phyloP scores from a whole-genome alignment of 2,113 vertebrate genomes.

The Tautogolabrus adspersus region DNA sequence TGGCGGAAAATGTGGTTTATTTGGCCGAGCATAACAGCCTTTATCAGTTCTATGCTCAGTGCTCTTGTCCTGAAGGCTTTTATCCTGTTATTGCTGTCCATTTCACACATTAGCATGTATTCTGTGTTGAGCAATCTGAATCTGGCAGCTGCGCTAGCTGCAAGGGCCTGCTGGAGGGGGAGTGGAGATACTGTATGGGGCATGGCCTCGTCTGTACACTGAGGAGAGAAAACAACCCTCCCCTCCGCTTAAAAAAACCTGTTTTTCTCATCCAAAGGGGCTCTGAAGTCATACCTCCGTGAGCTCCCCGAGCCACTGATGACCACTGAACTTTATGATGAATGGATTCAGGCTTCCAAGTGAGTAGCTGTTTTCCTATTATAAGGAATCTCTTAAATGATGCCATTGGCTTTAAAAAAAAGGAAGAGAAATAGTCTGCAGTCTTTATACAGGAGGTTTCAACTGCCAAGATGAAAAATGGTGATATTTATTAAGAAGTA shows the following conservation, averaged over 20 bases:
- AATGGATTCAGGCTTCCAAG: constrained; percentile 99
- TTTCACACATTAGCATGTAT: constrained; percentile 52
- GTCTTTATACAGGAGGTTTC: neutral
- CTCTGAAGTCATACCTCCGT: constrained; percentile 97
- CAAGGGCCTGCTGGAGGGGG: constrained; percentile 49
- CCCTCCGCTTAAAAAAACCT: constrained; percentile 19
- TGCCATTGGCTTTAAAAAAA: constrained; percentile 9
- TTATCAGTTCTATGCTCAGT: constrained; percentile 12
- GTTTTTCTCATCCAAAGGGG: constrained; percentile 83
- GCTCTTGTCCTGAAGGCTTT: constrained; percentile 17
- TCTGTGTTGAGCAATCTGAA: constrained; percentile 53
- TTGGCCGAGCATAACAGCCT: neutral
- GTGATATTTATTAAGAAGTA: constrained; percentile 38
- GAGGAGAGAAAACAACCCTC: constrained; percentile 31
- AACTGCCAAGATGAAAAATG: constrained; percentile 46
- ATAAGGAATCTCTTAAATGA: constrained; percentile 34
- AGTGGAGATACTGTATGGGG: constrained; percentile 33
- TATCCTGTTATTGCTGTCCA: constrained; percentile 28
- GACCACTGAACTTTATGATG: constrained; percentile 97
- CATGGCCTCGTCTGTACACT: constrained; percentile 20
- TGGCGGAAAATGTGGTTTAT: constrained; percentile 4
- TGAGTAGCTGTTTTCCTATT: constrained; percentile 79
- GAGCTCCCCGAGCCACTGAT: constrained; percentile 98
- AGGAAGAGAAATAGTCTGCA: constrained; percentile 17
- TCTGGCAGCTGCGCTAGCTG: constrained; percentile 48